A percentile compares a stretch with the other conserved stretches of the same genome.
These are phyloP conservation scores for honey bee (Apis mellifera) DNA, from an alignment of 1,140 invertebrate species.

Conservation along the genomic window Amel_HAv3.1 CM009934.2:9638501-9639000, in stretches of 20 bases:
- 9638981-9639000: conserved; percentile 55
- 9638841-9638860: too few relatives aligned
- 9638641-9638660: neutral
- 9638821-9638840: too few relatives aligned
- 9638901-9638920: too few relatives aligned
- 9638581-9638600: neutral
- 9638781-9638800: too few relatives aligned
- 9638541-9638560: too few relatives aligned
- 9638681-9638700: neutral
- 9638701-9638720: neutral
- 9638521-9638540: too few relatives aligned
- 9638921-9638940: neutral
- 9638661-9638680: neutral
- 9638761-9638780: neutral
- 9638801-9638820: too few relatives aligned
- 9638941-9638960: conserved; percentile 4
- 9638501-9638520: too few relatives aligned
- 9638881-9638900: too few relatives aligned
- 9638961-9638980: conserved; percentile 27
- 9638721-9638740: neutral
- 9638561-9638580: neutral
- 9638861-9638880: too few relatives aligned
- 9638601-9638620: neutral
- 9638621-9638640: neutral
- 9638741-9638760: neutral